These are phyloP conservation scores for Ligdia adustata DNA, from an alignment of 2,888 invertebrate genomes.

Conservation along the genomic window DNA sequence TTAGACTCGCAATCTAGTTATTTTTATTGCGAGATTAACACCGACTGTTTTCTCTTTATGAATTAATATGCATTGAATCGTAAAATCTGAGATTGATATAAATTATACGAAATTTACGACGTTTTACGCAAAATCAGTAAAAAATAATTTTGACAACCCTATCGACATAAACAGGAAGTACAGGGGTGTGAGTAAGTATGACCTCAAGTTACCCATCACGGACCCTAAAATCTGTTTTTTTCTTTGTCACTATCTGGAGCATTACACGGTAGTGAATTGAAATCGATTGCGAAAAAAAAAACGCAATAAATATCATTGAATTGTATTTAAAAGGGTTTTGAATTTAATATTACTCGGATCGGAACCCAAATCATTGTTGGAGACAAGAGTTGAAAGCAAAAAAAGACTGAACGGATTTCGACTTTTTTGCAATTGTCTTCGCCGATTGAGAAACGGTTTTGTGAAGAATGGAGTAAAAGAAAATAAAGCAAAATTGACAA, in stretches of 20 bases:
- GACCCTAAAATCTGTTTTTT: conserved; percentile 56
- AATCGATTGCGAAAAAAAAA: conserved; percentile 67
- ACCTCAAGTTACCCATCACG: conserved; percentile 81
- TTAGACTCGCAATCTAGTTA: conserved; percentile 18
- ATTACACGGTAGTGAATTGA: conserved; percentile 65
- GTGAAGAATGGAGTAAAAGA: conserved; percentile 3
- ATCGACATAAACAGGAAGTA: conserved; percentile 64
- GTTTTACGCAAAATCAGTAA: too few species aligned
- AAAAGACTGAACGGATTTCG: conserved; percentile 56
- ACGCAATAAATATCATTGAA: conserved; percentile 81
- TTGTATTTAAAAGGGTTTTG: conserved; percentile 81
- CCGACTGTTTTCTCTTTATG: conserved; percentile 40
- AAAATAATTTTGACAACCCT: conserved; percentile 70
- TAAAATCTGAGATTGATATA: conserved; percentile 32
- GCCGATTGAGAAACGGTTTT: conserved; percentile 35
- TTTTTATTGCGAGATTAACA: conserved; percentile 25
- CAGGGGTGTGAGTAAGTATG: conserved; percentile 80
- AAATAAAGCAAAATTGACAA: conserved; percentile 22
- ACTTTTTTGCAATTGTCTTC: conserved; percentile 48
- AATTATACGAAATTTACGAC: conserved; percentile 12
- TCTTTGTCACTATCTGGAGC: conserved; percentile 73
- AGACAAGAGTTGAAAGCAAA: conserved; percentile 53
- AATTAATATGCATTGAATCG: conserved; percentile 35
- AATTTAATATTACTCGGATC: conserved; percentile 76
- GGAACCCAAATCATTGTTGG: conserved; percentile 53